Base-by-base conservation (phyloP, 2,888 invertebrate genomes). In the Uropetala carovei region DNA sequence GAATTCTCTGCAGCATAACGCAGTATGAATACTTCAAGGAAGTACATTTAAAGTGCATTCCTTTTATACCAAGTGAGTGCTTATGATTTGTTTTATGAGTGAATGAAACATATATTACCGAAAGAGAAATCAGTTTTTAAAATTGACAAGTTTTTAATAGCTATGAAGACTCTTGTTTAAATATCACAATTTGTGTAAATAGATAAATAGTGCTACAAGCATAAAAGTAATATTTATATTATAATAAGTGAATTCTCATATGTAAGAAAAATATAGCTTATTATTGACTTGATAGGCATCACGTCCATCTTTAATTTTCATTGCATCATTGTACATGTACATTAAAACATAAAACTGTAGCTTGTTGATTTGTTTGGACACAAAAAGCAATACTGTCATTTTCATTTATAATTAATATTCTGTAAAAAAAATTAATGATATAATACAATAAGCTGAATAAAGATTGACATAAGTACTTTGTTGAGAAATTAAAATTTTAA, bases 121-220 rank as follows among this genome's bases (percentile, higher is more conserved):
- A 75, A 75, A 75, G 75, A 75, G 75, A 22, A 75, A 75, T 43
- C 43, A 43, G 5, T 43, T 43, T 43, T 3, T 3, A 43, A 22
- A 75, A 75, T 75, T 75, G 75, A 27, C 27, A 27, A 22, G 43
- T 75, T 75, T n/a, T 75, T n/a, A 27, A 75, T 75, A 75, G 75
- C 27, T 75, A 75, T 75, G 27, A 75, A 75, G 75, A 75, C 75
- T 75, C 75, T 27, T 75, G 75, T 27, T 27, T 27, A 75, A 18
- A 75, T 75, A 68, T 27, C 43, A 1, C 43, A 43, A 43, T 27
- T 11, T 27, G 22, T 75, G 75, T 75, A 75, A 75, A 75, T 75
- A 75, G 13, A 27, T 10, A 75, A 75, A 27, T 10, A 75, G 22
- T 75, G 27, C 1, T 75, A 27, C 22, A 27, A 10, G 75, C 27